Conservation (phyloP, 2,888 invertebrate species). For the Augiades crinisus region DNA sequence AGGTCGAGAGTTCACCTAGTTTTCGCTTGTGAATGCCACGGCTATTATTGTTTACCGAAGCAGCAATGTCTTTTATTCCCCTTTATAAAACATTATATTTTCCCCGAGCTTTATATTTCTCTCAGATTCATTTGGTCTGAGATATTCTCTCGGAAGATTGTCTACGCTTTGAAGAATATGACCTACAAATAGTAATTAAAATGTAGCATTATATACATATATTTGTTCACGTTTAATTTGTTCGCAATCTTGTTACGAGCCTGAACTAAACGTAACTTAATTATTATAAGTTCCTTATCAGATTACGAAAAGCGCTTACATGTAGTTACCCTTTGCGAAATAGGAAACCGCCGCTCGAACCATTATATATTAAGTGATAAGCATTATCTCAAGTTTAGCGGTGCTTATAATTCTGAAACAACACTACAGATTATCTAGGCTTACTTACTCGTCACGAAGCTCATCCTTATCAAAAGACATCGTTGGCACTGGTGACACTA, state of each 20-base stretch:
- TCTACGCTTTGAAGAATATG: background rate
- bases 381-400: conserved; percentile 1
- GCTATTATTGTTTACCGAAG: conserved; percentile 44
- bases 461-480: conserved; percentile 85
- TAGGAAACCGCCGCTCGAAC: background rate
- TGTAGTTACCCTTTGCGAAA: background rate
- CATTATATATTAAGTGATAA: background rate
- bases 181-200: conserved; percentile 1
- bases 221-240: background rate
- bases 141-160: background rate
- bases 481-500: conserved; percentile 47
- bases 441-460: conserved; percentile 86
- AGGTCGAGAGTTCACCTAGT: conserved; percentile 50
- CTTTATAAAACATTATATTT: background rate
- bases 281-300: background rate
- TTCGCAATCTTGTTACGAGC: background rate
- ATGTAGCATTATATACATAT: background rate
- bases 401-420: background rate
- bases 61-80: conserved; percentile 28
- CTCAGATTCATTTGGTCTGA: no score
- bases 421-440: background rate
- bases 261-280: no score
- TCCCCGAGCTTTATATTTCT: background rate
- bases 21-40: conserved; percentile 34
- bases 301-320: background rate